phyloP scores from a whole-genome alignment of 2,797 vertebrate species.

The Enoplosus armatus region DNA sequence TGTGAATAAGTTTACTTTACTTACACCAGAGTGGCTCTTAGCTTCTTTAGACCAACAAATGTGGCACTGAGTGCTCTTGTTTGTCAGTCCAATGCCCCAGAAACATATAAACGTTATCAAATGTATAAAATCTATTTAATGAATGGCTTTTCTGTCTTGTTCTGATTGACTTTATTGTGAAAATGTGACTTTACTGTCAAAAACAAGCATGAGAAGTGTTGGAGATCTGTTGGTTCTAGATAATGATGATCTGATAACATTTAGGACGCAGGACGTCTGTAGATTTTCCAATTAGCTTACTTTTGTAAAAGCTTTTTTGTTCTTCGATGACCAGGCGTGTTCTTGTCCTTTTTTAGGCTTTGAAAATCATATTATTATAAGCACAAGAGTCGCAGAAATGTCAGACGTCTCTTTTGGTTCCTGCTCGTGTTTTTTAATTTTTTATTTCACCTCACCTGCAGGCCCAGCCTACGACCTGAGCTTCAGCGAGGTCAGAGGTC shows the following conservation, averaged over 20 bases:
- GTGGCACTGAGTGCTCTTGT: too few species aligned
- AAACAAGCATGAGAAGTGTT: not conserved
- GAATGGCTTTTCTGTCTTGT: not conserved
- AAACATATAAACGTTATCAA: not conserved
- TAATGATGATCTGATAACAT: too few species aligned
- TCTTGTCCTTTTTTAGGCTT: not conserved
- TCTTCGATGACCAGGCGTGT: not conserved
- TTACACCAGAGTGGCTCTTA: not conserved
- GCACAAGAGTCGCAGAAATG: not conserved
- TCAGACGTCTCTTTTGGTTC: too few species aligned
- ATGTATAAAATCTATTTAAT: not conserved
- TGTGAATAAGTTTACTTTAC: not conserved
- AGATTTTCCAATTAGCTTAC: too few species aligned
- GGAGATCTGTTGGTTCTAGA: not conserved
- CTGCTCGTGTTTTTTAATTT: not conserved
- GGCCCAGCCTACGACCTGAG: slow-evolving; percentile 93
- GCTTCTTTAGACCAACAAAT: too few species aligned
- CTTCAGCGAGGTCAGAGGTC: slow-evolving; percentile 92
- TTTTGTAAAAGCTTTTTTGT: too few species aligned
- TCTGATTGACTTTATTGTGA: not conserved
- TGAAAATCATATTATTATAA: not conserved
- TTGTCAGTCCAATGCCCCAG: not conserved
- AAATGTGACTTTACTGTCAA: not conserved
- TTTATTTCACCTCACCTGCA: slow-evolving; percentile 57
- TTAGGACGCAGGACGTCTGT: too few species aligned